Evolutionary conservation across 1,140 invertebrate species (phyloP).

Genomic region (Dinothrombium tinctorium): DNA sequence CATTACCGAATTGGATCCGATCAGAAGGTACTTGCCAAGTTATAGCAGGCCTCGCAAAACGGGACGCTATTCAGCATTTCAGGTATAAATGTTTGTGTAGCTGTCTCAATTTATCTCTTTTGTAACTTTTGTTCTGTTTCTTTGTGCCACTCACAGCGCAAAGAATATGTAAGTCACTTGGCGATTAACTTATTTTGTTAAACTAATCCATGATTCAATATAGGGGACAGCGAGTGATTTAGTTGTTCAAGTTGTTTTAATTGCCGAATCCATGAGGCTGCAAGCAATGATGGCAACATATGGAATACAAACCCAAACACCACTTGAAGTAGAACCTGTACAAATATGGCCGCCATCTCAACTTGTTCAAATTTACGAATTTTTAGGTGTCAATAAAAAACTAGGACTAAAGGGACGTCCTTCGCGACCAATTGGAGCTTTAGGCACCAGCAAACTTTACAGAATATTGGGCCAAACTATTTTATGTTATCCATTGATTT

Average conservation of each 20-base stretch:
- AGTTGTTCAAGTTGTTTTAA: slow-evolving; percentile 92
- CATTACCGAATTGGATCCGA: slow-evolving; percentile 84
- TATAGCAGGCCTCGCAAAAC: slow-evolving; percentile 72
- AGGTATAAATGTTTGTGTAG: slow-evolving; percentile 33
- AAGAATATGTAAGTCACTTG: background rate
- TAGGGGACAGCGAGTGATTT: slow-evolving; percentile 82
- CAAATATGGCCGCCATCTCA: slow-evolving; percentile 91
- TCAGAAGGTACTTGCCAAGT: slow-evolving; percentile 78
- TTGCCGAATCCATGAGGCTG: slow-evolving; percentile 86
- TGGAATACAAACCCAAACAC: slow-evolving; percentile 95
- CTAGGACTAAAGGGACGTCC: slow-evolving; percentile 67
- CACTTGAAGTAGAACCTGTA: slow-evolving; percentile 77
- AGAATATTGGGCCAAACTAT: slow-evolving; percentile 87
- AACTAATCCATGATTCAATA: background rate
- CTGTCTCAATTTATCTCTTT: background rate
- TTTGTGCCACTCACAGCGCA: background rate
- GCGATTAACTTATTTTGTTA: background rate
- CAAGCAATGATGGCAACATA: slow-evolving; percentile 97
- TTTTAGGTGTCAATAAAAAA: slow-evolving; percentile 76
- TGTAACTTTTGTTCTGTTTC: background rate
- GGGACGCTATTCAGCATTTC: slow-evolving; percentile 83
- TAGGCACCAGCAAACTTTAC: slow-evolving; percentile 89
- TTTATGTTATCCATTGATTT: slow-evolving; percentile 88
- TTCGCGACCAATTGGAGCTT: slow-evolving; percentile 69
- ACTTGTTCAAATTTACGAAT: slow-evolving; percentile 70